These are phyloP conservation scores for Sula dactylatra DNA, from an alignment of 2,113 vertebrate genomes.

Conservation along the genomic window DNA sequence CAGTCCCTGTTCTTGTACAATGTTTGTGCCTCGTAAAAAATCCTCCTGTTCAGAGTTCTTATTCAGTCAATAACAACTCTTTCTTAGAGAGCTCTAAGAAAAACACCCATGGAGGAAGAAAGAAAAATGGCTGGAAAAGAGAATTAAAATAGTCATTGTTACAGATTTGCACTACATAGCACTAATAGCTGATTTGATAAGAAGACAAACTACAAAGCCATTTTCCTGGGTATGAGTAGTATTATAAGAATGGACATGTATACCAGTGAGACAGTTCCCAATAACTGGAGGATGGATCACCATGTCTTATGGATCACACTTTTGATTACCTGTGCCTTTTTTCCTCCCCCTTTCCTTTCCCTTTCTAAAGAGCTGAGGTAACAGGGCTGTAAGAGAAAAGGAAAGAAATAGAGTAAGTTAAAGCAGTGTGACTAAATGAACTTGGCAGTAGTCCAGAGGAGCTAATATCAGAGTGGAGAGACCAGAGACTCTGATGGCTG, in stretches of 20 bases:
- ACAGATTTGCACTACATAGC: not conserved
- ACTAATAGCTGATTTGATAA: not conserved
- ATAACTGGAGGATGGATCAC: not conserved
- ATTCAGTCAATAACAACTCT: not conserved
- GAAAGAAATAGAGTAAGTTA: not conserved
- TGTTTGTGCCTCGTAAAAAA: fast-evolving
- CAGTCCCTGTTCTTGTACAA: not conserved
- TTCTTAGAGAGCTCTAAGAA: not conserved
- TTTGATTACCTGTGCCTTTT: not conserved
- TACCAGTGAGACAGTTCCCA: not conserved
- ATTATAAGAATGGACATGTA: not conserved
- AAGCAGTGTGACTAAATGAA: not conserved
- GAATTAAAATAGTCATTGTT: not conserved
- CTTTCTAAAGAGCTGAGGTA: not conserved
- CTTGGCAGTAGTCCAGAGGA: not conserved
- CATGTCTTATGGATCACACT: not conserved
- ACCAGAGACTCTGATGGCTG: not conserved
- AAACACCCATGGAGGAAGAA: not conserved
- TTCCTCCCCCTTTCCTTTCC: not conserved
- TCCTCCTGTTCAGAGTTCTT: not conserved
- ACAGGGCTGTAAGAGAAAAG: not conserved
- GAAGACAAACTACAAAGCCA: not conserved
- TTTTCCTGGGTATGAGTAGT: not conserved
- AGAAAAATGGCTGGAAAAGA: not conserved
- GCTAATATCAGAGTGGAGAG: not conserved